Evolutionary conservation across 2,113 vertebrate species (phyloP).

Genomic region (Tragelaphus strepsiceros): DNA sequence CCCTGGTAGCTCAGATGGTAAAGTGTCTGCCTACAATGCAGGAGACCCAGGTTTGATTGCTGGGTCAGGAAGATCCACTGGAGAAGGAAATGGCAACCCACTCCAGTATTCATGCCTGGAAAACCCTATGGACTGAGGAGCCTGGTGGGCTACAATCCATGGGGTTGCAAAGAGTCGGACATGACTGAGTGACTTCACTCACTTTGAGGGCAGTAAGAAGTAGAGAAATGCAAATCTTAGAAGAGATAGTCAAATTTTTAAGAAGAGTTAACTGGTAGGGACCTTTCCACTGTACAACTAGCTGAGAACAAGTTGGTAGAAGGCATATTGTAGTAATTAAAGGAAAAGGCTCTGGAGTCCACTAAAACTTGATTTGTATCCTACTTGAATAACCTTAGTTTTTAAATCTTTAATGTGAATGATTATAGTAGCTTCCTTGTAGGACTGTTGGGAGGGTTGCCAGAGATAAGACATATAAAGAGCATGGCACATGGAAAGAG

Average conservation of each 20-base stretch:
- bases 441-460: not conserved
- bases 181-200: not conserved
- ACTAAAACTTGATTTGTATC: not conserved
- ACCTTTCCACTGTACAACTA: not conserved
- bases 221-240: not conserved
- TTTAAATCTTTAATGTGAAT: not conserved
- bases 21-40: too few species aligned
- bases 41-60: too few species aligned
- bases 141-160: too few species aligned
- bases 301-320: not conserved
- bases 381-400: not conserved
- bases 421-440: not conserved
- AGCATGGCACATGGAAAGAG: not conserved
- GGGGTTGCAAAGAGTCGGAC: too few species aligned
- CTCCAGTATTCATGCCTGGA: too few species aligned
- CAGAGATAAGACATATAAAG: not conserved
- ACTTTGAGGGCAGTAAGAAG: not conserved
- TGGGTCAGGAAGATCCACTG: too few species aligned
- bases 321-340: not conserved
- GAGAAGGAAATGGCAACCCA: too few species aligned
- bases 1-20: too few species aligned
- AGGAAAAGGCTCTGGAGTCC: not conserved
- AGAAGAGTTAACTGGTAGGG: not conserved
- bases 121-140: too few species aligned
- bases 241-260: not conserved